These are phyloP conservation scores for Ochotona curzoniae DNA, from an alignment of 2,113 vertebrate species.

Conservation along the genomic window DNA sequence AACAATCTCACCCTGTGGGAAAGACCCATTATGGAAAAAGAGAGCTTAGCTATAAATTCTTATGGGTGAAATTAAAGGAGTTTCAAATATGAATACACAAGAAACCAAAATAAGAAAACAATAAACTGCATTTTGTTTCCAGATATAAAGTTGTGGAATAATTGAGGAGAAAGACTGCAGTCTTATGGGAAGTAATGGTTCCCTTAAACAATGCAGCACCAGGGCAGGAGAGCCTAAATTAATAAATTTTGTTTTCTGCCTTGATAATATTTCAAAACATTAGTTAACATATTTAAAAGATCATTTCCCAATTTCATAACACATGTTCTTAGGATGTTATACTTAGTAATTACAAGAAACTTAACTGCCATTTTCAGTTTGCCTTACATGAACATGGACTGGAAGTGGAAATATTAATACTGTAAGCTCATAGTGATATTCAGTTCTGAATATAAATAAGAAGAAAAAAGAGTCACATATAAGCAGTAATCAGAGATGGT, in stretches of 20 bases:
- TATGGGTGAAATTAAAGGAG: not conserved
- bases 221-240: not conserved
- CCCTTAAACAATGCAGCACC: not conserved
- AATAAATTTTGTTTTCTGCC: not conserved
- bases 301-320: not conserved
- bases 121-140: not conserved
- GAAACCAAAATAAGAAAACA: not conserved
- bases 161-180: not conserved
- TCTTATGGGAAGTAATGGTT: not conserved
- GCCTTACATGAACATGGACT: not conserved
- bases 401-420: not conserved
- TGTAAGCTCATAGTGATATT: not conserved
- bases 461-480: not conserved
- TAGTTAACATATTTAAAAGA: not conserved
- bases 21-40: not conserved
- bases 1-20: not conserved
- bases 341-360: not conserved
- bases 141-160: not conserved
- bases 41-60: not conserved
- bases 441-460: not conserved
- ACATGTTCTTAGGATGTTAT: not conserved
- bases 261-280: not conserved
- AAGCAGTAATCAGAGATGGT: not conserved
- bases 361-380: not conserved
- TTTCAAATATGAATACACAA: conserved; percentile 21